A percentile compares a stretch with the other conserved stretches of the same genome.
Conservation (phyloP, 1,140 invertebrate genomes). For the Conus betulinus region DNA sequence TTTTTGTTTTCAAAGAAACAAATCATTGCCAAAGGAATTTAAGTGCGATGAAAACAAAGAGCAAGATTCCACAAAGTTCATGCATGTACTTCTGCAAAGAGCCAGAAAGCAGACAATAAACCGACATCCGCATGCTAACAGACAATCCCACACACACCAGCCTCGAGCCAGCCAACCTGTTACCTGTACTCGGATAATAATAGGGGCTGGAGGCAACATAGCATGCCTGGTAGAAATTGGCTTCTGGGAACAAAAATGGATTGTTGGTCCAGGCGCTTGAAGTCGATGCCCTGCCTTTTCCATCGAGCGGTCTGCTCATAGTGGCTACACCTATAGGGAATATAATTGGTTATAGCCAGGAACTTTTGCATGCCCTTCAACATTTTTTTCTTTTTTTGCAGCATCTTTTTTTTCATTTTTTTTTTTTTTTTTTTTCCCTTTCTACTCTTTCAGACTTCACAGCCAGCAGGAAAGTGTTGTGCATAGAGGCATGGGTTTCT, state of each 20-base stretch:
- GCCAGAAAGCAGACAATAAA: background rate
- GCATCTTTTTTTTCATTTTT: too few relatives aligned
- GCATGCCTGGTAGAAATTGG: background rate
- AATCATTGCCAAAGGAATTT: too few relatives aligned
- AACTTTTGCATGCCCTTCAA: too few relatives aligned
- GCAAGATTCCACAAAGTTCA: background rate
- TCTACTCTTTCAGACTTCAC: too few relatives aligned
- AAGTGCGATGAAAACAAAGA: too few relatives aligned
- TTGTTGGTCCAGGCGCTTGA: background rate
- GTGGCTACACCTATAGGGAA: background rate
- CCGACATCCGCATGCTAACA: background rate
- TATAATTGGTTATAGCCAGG: background rate
- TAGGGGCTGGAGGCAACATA: background rate
- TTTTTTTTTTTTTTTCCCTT: too few relatives aligned
- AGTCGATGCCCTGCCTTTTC: background rate
- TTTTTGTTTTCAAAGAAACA: too few relatives aligned
- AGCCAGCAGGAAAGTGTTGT: too few relatives aligned
- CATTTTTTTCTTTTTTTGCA: too few relatives aligned
- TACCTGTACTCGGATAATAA: slow-evolving; percentile 1
- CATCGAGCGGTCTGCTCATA: background rate
- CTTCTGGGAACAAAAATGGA: background rate
- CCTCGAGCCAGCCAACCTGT: background rate
- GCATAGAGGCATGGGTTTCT: too few relatives aligned
- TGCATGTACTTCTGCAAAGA: background rate
- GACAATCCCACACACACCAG: background rate